Percentiles rank a stretch among this genome's conserved stretches.
These are phyloP conservation scores for Plemyria rubiginata DNA, from an alignment of 2,888 invertebrate genomes.

Conservation along the genomic window DNA sequence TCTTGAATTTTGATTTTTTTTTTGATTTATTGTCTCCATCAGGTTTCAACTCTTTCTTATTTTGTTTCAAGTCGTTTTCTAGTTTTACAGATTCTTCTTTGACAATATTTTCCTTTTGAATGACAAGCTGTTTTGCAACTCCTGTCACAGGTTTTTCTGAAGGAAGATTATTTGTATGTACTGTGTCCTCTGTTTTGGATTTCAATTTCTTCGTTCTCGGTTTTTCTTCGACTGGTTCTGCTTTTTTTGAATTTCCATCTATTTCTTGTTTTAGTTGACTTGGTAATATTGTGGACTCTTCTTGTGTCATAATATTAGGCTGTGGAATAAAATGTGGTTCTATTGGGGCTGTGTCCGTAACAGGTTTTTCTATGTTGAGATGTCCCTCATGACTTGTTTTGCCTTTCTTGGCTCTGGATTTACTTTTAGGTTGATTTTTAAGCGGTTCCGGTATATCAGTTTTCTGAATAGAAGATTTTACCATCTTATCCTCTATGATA, in stretches of 20 bases:
- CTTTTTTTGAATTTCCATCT: background rate
- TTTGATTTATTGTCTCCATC: constrained; percentile 4
- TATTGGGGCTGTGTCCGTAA: background rate
- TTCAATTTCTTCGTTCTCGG: background rate
- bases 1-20: constrained; percentile 16
- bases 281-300: background rate
- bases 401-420: constrained; percentile 8
- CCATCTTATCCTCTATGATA: background rate
- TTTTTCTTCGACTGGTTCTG: background rate
- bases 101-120: background rate
- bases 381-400: constrained; percentile 2
- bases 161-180: background rate
- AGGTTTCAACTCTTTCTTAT: background rate
- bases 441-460: background rate
- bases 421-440: constrained; percentile 10
- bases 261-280: constrained; percentile 3
- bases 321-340: background rate
- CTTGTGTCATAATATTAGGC: background rate
- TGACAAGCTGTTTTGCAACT: background rate
- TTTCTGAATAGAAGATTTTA: background rate
- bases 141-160: background rate
- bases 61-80: background rate
- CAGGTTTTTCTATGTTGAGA: background rate
- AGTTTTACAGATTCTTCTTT: constrained; percentile 4
- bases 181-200: background rate